A percentile compares a stretch with the other conserved stretches of the same genome.
phyloP scores from a whole-genome alignment of 2,797 vertebrate species.

The Tenualosa thibaudeaui region DNA sequence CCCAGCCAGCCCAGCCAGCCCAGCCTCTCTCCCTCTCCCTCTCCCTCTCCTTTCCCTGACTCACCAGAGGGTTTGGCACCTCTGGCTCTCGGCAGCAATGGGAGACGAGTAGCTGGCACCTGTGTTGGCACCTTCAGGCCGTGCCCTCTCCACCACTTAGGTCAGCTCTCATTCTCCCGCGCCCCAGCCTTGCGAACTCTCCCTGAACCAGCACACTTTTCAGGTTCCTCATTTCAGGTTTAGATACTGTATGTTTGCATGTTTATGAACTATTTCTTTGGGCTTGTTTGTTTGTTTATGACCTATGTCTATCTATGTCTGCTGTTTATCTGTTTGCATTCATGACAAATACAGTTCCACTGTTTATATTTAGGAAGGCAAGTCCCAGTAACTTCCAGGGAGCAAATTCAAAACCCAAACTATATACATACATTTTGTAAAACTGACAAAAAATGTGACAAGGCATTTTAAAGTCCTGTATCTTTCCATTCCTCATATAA shows the following conservation, averaged over 20 bases:
- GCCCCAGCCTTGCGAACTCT: neutral
- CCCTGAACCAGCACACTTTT: neutral
- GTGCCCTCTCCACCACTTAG: neutral
- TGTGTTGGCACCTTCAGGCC: constrained; percentile 63
- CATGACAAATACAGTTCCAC: too few relatives aligned
- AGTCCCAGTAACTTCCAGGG: too few relatives aligned
- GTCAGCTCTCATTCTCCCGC: neutral
- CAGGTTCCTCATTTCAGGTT: neutral
- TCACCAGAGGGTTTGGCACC: constrained; percentile 68
- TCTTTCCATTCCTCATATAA: too few relatives aligned
- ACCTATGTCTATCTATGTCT: neutral
- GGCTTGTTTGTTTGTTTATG: neutral
- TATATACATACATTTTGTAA: too few relatives aligned
- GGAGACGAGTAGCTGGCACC: constrained; percentile 68
- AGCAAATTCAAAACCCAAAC: too few relatives aligned
- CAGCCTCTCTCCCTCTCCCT: constrained; percentile 41
- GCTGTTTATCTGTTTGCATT: too few relatives aligned
- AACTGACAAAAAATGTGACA: too few relatives aligned
- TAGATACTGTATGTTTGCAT: neutral
- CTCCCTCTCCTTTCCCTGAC: constrained; percentile 26
- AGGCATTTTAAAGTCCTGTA: too few relatives aligned
- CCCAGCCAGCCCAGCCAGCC: constrained; percentile 1
- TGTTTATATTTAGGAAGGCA: too few relatives aligned
- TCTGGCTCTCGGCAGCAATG: constrained; percentile 66
- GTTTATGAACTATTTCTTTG: neutral